Percentiles rank a stretch among this genome's conserved stretches.
Evolutionary conservation across 2,888 invertebrate genomes (phyloP).

Genomic region (Macrosoma leucophasiata): DNA sequence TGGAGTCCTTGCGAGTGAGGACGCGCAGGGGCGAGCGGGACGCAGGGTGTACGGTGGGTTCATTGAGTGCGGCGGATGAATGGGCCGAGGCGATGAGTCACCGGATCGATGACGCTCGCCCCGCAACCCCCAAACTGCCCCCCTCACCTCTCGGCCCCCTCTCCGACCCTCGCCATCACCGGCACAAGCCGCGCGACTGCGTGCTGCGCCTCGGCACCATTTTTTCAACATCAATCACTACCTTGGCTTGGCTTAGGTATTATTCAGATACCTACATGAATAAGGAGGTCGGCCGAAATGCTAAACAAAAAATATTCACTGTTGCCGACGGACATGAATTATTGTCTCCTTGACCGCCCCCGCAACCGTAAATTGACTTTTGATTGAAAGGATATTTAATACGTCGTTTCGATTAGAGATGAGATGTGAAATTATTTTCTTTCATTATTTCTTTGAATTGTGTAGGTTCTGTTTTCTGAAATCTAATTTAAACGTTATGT

Average conservation of each 20-base stretch:
- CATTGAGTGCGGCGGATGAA: slow-evolving; percentile 73
- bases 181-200: slow-evolving; percentile 26
- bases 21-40: slow-evolving; percentile 33
- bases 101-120: slow-evolving; percentile 56
- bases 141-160: slow-evolving; percentile 21
- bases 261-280: slow-evolving; percentile 1
- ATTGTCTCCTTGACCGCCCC: too few species aligned
- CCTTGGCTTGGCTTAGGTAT: too few species aligned
- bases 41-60: slow-evolving; percentile 46
- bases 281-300: slow-evolving; percentile 3
- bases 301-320: too few species aligned
- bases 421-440: too few species aligned
- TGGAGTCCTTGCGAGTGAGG: slow-evolving; percentile 66
- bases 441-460: too few species aligned
- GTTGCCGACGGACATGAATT: too few species aligned
- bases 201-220: slow-evolving; percentile 24
- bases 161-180: too few species aligned
- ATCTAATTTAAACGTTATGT: too few species aligned
- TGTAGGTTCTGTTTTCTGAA: too few species aligned
- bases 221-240: slow-evolving; percentile 26
- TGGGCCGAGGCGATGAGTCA: slow-evolving; percentile 65
- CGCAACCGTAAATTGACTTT: too few species aligned
- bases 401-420: too few species aligned
- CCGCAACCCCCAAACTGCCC: slow-evolving; percentile 30
- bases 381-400: too few species aligned